phyloP scores from a whole-genome alignment of 2,797 vertebrate species.

The Muraenolepis orangiensis region DNA sequence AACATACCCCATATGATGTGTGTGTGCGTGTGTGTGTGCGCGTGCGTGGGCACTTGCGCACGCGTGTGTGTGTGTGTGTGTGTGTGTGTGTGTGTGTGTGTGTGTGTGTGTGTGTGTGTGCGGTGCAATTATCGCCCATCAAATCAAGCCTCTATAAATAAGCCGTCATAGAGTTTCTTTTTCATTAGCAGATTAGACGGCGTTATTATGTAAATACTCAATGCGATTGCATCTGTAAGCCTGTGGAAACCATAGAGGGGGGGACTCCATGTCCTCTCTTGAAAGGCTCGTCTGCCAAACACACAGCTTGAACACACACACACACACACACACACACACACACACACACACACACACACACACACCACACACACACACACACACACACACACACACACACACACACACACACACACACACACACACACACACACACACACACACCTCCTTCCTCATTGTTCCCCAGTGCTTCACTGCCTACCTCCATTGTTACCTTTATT shows the following conservation, averaged over 20 bases:
- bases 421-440: conserved; percentile 22
- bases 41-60: neutral
- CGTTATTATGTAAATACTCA: conserved; percentile 6
- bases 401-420: conserved; percentile 22
- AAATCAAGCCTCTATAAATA: conserved; percentile 29
- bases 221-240: conserved; percentile 19
- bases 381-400: conserved; percentile 17
- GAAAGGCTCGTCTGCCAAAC: conserved; percentile 32
- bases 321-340: conserved; percentile 20
- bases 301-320: conserved; percentile 26
- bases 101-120: neutral
- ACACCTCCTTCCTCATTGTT: conserved; percentile 31
- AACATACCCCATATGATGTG: neutral
- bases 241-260: conserved; percentile 5
- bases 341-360: conserved; percentile 18
- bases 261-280: conserved; percentile 33
- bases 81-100: neutral
- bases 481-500: conserved; percentile 32
- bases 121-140: conserved; percentile 38
- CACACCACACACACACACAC: conserved; percentile 19
- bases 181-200: conserved; percentile 26
- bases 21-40: neutral
- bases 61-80: neutral
- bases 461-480: conserved; percentile 31
- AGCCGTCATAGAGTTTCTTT: conserved; percentile 24